A percentile compares a stretch with the other conserved stretches of the same genome.
These are phyloP conservation scores for Arbacia lixula DNA, from an alignment of 53 echinoderm and acorn worm genomes.

Conservation along the genomic window DNA sequence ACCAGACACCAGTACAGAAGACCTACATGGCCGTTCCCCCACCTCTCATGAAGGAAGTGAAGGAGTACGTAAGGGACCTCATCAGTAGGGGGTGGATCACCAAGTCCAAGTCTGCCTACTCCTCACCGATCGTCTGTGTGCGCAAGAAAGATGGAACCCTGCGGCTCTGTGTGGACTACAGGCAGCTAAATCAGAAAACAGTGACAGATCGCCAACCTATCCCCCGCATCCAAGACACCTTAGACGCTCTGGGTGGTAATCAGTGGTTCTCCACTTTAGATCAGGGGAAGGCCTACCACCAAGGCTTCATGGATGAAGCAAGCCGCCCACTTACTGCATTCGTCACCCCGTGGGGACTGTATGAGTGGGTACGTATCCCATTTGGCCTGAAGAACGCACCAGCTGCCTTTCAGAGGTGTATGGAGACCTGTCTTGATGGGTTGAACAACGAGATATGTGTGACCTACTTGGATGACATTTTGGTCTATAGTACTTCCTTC, in stretches of 20 bases:
- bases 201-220: constrained; percentile 74
- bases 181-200: constrained; percentile 63
- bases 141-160: constrained; percentile 62
- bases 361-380: constrained; percentile 74
- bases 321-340: constrained; percentile 64
- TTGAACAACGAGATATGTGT: constrained; percentile 49
- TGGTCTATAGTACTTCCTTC: constrained; percentile 46
- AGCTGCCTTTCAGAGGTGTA: constrained; percentile 60
- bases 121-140: constrained; percentile 67
- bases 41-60: constrained; percentile 66
- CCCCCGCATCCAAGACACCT: constrained; percentile 66
- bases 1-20: constrained; percentile 44
- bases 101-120: constrained; percentile 64
- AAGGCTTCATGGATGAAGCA: constrained; percentile 59
- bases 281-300: constrained; percentile 80
- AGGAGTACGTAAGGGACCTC: constrained; percentile 60
- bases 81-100: constrained; percentile 59
- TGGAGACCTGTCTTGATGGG: constrained; percentile 58
- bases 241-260: constrained; percentile 62
- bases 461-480: constrained; percentile 43
- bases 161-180: constrained; percentile 65
- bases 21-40: constrained; percentile 52
- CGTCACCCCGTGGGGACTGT: constrained; percentile 68
- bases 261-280: constrained; percentile 63
- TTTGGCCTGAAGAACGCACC: constrained; percentile 74